Percentiles rank a stretch among this genome's conserved stretches.
Conservation (phyloP, 2,888 invertebrate species). For the Drosophila parthenogenetica region DNA sequence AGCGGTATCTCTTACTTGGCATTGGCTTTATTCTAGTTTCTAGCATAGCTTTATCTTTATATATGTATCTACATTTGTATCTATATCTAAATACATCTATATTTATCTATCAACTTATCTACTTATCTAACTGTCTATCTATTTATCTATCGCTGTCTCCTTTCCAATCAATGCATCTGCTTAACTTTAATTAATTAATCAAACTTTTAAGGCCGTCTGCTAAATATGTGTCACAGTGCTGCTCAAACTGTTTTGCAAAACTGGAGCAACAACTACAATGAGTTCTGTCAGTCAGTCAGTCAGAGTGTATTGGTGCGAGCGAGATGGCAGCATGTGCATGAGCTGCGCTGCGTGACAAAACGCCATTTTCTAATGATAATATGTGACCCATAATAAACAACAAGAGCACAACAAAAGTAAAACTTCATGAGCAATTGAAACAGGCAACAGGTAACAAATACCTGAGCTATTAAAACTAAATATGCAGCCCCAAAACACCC, state of each 20-base stretch:
- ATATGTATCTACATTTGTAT: not conserved
- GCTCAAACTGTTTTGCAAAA: conserved; percentile 42
- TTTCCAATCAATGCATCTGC: conserved; percentile 43
- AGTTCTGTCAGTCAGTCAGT: not conserved
- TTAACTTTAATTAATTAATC: conserved; percentile 43
- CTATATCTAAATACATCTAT: not conserved
- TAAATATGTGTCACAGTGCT: conserved; percentile 45
- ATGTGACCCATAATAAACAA: conserved; percentile 77
- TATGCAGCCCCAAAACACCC: conserved; percentile 60
- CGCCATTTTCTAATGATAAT: conserved; percentile 83
- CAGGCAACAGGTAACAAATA: conserved; percentile 82
- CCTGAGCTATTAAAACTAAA: conserved; percentile 79
- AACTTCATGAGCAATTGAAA: conserved; percentile 69
- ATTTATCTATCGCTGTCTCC: not conserved
- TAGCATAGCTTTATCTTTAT: not conserved
- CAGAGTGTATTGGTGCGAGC: conserved; percentile 18
- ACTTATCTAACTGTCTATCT: not conserved
- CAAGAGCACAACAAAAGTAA: conserved; percentile 55
- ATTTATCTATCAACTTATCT: not conserved
- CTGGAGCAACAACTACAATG: conserved; percentile 23
- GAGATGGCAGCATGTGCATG: conserved; percentile 58
- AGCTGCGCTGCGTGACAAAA: conserved; percentile 82
- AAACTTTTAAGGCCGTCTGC: conserved; percentile 15
- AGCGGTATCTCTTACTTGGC: too few relatives aligned
- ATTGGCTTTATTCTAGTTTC: too few relatives aligned